phyloP scores from a whole-genome alignment of 2,113 vertebrate species.

The Larimichthys crocea region DNA sequence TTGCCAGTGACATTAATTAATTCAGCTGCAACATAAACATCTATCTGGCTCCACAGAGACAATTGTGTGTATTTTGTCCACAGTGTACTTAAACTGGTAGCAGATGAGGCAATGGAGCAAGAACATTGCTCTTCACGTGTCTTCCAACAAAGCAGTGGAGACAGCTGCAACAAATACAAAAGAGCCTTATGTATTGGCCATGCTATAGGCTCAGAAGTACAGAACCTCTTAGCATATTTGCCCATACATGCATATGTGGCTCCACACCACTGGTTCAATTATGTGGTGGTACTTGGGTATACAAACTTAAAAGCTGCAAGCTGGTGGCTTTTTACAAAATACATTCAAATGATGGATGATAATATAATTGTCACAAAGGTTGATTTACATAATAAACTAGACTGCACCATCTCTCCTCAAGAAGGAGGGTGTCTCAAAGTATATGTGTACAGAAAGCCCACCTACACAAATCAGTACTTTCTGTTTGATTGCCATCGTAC shows the following conservation, averaged over 20 bases:
- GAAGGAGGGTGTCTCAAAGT: not conserved
- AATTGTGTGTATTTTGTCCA: not conserved
- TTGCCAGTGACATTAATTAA: not conserved
- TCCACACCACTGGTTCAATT: slow-evolving; percentile 1
- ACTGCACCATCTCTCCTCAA: not conserved
- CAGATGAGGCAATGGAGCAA: not conserved
- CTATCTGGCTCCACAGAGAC: not conserved
- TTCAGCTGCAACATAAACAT: not conserved
- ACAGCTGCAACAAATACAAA: not conserved
- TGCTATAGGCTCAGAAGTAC: not conserved
- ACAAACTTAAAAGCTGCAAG: not conserved
- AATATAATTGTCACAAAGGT: slow-evolving; percentile 8
- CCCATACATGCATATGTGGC: not conserved
- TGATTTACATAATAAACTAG: slow-evolving; percentile 25
- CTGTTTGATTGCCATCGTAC: slow-evolving; percentile 21
- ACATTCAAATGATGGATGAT: not conserved
- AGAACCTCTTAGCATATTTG: not conserved
- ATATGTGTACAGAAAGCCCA: not conserved
- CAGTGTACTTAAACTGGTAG: not conserved
- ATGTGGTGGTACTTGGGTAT: not conserved
- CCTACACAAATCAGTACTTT: not conserved
- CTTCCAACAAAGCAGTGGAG: not conserved
- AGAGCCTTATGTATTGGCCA: not conserved
- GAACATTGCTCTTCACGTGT: not conserved
- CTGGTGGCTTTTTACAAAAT: not conserved